Evolutionary conservation across 2,113 vertebrate species (phyloP), one percentile per base, ranked within the genome.

Genomic region (Phalacrocorax brasilianus): DNA sequence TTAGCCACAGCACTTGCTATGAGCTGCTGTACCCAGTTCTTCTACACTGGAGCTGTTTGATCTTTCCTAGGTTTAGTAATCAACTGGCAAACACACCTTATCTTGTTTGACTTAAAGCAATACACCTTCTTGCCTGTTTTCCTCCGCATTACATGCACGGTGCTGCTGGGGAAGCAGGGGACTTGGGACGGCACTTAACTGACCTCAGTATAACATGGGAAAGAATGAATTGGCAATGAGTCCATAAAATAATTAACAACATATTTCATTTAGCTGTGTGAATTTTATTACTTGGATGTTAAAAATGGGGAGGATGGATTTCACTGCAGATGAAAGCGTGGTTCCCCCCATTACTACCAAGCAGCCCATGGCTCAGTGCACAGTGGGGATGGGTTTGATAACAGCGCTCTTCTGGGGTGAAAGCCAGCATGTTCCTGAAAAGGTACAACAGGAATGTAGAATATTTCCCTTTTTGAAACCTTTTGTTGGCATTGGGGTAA

Each of bases 251-350:
- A 96, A 97, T 96, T 94, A 94, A 95, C 88, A 96, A 85, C 95
- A 96, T 94, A 93, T 96, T 95, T 95, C 91, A 91, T 89, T 95
- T 94, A 89, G 95, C 89, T 87, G 84, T 93, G 96, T 73, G 95
- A 93, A 93, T 97, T 96, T 97, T 97, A 96, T 95, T 88, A 61
- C 87, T 91, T 76, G 72, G 88, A 92, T 68, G 83, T 82, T 90
- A 78, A 73, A 89, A 93, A 75, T 1, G 32, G 19, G 77, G 74
- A 91, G 95, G 71, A 84, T 91, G 96, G 75, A 82, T 93, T 93
- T 89, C 85, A 76, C 40, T 81, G 86, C 49, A 40, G 89, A 81
- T 24, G 4, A 77, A 85, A 91, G 91, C 27, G 27, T 83, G 56
- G 70, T n/a, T 91, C 27, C 66, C 49, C 32, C 79, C 0, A 0